Conservation (phyloP, 2,797 vertebrate genomes). For the Tapera naevia region DNA sequence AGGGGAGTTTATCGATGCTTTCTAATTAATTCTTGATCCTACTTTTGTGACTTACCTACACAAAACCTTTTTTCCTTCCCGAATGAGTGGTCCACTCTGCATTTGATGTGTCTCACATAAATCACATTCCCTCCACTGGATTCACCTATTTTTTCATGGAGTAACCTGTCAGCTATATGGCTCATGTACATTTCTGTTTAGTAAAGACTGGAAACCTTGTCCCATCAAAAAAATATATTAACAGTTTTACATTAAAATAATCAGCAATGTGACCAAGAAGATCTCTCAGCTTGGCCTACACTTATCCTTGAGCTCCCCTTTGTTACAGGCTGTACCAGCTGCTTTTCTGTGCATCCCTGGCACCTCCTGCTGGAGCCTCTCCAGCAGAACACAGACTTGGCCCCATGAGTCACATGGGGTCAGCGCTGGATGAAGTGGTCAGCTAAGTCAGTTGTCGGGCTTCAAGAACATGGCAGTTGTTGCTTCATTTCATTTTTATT, state of each 20-base stretch:
- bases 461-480: not conserved
- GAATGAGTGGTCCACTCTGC: not conserved
- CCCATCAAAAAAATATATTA: not conserved
- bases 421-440: not conserved
- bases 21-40: not conserved
- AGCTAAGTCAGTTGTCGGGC: not conserved
- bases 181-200: not conserved
- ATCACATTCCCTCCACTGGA: not conserved
- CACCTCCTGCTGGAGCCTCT: not conserved
- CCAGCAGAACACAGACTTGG: no score
- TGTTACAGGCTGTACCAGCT: not conserved
- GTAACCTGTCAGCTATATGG: not conserved
- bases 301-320: not conserved
- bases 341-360: not conserved
- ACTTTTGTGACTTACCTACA: not conserved
- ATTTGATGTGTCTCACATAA: fast-evolving
- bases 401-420: fast-evolving
- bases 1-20: not conserved
- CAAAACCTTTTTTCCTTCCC: not conserved
- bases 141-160: fast-evolving
- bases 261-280: not conserved
- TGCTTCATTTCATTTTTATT: fast-evolving
- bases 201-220: not conserved
- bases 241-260: not conserved
- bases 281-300: not conserved